Percentiles rank a stretch among this genome's conserved stretches.
Conservation (phyloP, 2,797 vertebrate genomes). For the Champsocephalus gunnari region DNA sequence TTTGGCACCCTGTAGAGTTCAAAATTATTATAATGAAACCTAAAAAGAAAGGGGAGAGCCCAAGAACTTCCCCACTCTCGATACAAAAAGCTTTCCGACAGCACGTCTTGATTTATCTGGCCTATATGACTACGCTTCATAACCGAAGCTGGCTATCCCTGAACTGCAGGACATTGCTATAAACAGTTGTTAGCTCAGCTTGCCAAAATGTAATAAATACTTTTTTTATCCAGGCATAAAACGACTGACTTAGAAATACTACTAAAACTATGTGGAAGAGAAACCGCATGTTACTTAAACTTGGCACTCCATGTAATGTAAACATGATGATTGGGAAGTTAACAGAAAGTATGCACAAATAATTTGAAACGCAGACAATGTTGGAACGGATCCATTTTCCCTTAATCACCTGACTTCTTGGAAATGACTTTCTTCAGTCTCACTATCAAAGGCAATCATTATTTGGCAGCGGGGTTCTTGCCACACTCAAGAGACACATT, state of each 20-base stretch:
- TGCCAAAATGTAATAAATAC: conserved; percentile 17
- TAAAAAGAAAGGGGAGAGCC: not conserved
- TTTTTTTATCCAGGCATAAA: not conserved
- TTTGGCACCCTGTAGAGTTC: not conserved
- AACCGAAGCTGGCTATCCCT: not conserved
- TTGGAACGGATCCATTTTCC: conserved; percentile 22
- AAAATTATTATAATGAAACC: not conserved
- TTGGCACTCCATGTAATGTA: conserved; percentile 1
- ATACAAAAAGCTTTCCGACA: conserved; percentile 16
- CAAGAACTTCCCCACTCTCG: not conserved
- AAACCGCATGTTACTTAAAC: not conserved
- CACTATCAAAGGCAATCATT: conserved; percentile 61
- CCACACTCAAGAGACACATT: conserved; percentile 46
- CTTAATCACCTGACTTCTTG: conserved; percentile 55
- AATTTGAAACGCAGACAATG: conserved; percentile 12
- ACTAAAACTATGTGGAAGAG: not conserved
- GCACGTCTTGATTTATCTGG: conserved; percentile 3
- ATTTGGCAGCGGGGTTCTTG: conserved; percentile 58
- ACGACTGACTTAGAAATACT: conserved; percentile 2
- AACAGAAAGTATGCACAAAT: conserved; percentile 36
- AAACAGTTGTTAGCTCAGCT: not conserved
- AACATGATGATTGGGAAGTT: conserved; percentile 15
- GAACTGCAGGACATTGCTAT: not conserved
- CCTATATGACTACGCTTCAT: not conserved
- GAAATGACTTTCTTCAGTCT: conserved; percentile 42